phyloP scores from a whole-genome alignment of 2,113 vertebrate species.

The Rhynchomys soricoides region DNA sequence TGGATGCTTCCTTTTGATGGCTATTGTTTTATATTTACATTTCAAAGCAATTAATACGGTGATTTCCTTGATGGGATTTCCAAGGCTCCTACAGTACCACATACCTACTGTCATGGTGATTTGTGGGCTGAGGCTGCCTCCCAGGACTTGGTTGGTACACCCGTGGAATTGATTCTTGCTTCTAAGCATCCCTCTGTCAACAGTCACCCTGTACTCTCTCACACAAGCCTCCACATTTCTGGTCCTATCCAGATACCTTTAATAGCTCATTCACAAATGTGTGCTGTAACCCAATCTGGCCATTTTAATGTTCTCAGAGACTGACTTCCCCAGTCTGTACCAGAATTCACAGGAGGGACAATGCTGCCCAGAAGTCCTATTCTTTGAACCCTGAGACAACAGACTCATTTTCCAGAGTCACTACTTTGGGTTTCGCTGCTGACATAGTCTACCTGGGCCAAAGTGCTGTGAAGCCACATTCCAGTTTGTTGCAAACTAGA shows the following conservation, averaged over 20 bases:
- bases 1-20: background rate
- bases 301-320: slow-evolving; percentile 87
- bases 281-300: slow-evolving; percentile 89
- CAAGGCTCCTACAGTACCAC: slow-evolving; percentile 90
- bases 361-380: too few relatives aligned
- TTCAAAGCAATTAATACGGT: rapidly evolving
- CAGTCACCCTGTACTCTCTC: slow-evolving; percentile 89
- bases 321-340: slow-evolving; percentile 90
- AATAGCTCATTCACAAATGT: slow-evolving; percentile 94
- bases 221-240: slow-evolving; percentile 89
- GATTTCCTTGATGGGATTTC: slow-evolving; percentile 85
- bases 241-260: slow-evolving; percentile 92
- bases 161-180: slow-evolving; percentile 93
- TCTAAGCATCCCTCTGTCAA: slow-evolving; percentile 92
- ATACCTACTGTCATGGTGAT: slow-evolving; percentile 91
- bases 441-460: too few relatives aligned
- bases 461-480: too few relatives aligned
- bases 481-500: background rate
- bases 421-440: background rate
- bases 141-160: slow-evolving; percentile 92
- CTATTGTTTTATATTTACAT: background rate
- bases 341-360: background rate
- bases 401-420: background rate
- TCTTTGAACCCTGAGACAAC: background rate
- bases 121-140: slow-evolving; percentile 87